Evolutionary conservation across 2,888 invertebrate species (phyloP), one percentile per base, ranked within the genome.

Genomic region (Limnephilus lunatus): DNA sequence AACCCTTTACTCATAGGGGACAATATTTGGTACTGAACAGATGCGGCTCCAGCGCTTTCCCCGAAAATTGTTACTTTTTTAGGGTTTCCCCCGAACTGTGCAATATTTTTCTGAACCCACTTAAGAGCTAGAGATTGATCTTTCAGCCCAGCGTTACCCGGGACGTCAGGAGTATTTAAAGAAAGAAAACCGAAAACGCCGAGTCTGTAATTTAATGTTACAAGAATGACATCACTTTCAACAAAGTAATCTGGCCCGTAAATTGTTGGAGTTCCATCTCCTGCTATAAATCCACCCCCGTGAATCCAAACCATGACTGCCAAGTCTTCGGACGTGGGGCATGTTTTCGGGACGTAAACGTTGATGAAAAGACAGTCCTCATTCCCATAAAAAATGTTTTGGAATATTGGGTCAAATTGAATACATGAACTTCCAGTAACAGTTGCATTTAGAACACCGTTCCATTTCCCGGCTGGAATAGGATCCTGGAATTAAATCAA

Each of bases 261-360:
- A 68, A 68, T 25, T 0, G 25, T 25, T 11, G 92, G 11, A 35
- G 83, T 81, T 30, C 92, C 92, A 12, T 92, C 92, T 35, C 93
- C 93, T 44, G 90, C 88, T 12, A 81, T 30, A 81, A 93, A 93
- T 39, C 89, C 92, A 39, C 93, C 93, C 2, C 92, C 92, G n/a
- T 93, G 93, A 81, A 93, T 93, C 90, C 93, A 93, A 30, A 93
- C 91, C 92, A 94, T 93, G 5, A 93, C 93, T 25, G 93, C 89
- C 7, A 68, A 39, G 68, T 68, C 9, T 25, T n/a, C 9, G 5
- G 68, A 4, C 25, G 25, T n/a, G 68, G 68, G 25, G 9, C 25
- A 9, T 5, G 68, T 25, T 25, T 68, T 68, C 25, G 68, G 68
- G 68, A 68, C 68, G 68, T 68, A 68, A 68, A 68, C 68, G 7